These are phyloP conservation scores for Herminia tarsipennalis DNA, from an alignment of 2,888 invertebrate genomes.

Conservation along the genomic window DNA sequence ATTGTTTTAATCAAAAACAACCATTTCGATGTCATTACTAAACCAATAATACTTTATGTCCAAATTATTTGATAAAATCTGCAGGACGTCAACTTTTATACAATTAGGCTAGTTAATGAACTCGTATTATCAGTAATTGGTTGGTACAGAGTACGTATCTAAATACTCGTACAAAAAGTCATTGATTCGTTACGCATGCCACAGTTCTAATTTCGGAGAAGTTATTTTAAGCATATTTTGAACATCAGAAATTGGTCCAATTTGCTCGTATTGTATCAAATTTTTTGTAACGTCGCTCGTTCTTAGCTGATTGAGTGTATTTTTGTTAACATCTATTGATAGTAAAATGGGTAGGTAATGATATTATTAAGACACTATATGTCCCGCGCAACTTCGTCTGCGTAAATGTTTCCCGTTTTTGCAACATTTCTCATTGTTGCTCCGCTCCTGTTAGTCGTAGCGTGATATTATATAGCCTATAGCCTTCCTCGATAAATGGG, in stretches of 20 bases:
- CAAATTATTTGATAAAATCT: too few relatives aligned
- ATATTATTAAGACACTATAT: background rate
- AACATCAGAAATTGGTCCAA: constrained; percentile 64
- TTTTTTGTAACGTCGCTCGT: constrained; percentile 12
- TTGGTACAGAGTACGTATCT: constrained; percentile 3
- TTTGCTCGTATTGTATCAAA: constrained; percentile 63
- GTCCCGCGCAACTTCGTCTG: background rate
- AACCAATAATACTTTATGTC: too few relatives aligned
- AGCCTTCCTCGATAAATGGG: too few relatives aligned
- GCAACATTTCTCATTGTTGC: too few relatives aligned
- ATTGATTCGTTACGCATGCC: constrained; percentile 69
- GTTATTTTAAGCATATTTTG: constrained; percentile 64
- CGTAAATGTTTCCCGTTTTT: too few relatives aligned
- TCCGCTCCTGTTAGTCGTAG: too few relatives aligned
- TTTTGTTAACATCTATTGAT: background rate
- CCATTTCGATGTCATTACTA: too few relatives aligned
- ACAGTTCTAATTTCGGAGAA: constrained; percentile 66
- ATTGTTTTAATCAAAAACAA: too few relatives aligned
- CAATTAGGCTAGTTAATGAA: constrained; percentile 12
- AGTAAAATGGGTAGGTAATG: too few relatives aligned
- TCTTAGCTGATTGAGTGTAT: background rate
- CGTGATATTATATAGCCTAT: too few relatives aligned
- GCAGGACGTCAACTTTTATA: background rate
- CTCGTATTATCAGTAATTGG: constrained; percentile 20
- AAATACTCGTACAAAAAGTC: constrained; percentile 30